These are phyloP conservation scores for Bufo gargarizans DNA, from an alignment of 2,113 vertebrate genomes.

Conservation along the genomic window DNA sequence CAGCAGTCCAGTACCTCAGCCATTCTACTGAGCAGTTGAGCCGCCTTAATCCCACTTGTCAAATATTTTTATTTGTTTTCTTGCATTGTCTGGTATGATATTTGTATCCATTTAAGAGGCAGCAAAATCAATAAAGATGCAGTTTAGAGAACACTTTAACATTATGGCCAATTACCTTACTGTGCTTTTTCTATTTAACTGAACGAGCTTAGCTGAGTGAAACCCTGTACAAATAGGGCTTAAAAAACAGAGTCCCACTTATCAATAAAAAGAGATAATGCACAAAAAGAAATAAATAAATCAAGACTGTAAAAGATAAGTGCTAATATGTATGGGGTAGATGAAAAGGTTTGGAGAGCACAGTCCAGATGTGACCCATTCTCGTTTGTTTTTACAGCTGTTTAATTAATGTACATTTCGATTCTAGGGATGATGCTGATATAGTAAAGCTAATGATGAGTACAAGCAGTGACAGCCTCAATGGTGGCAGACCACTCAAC, in stretches of 20 bases:
- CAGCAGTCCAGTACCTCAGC: no score
- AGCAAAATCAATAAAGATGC: slow-evolving; percentile 3
- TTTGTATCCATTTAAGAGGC: slow-evolving; percentile 5
- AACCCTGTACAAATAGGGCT: slow-evolving; percentile 16
- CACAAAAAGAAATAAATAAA: slow-evolving; percentile 17
- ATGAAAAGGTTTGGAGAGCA: slow-evolving; percentile 48
- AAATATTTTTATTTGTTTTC: neutral
- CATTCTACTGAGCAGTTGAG: no score
- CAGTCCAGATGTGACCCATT: slow-evolving; percentile 46
- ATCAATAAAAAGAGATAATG: slow-evolving; percentile 19
- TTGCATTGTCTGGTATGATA: neutral
- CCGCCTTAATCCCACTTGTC: no score
- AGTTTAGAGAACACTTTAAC: slow-evolving; percentile 12
- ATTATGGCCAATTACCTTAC: slow-evolving; percentile 2
- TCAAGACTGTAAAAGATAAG: slow-evolving; percentile 44
- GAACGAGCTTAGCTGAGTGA: neutral
- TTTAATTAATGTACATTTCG: slow-evolving; percentile 32
- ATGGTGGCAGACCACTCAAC: no score
- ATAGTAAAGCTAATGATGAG: slow-evolving; percentile 2
- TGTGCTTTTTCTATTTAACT: slow-evolving; percentile 10
- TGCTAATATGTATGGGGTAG: slow-evolving; percentile 41
- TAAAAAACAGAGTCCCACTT: slow-evolving; percentile 12
- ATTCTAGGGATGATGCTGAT: neutral
- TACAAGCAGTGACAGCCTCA: no score
- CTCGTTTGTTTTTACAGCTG: slow-evolving; percentile 51